These are phyloP conservation scores for Gasterosteus nipponicus DNA, from an alignment of 2,113 vertebrate genomes.

Conservation along the genomic window DNA sequence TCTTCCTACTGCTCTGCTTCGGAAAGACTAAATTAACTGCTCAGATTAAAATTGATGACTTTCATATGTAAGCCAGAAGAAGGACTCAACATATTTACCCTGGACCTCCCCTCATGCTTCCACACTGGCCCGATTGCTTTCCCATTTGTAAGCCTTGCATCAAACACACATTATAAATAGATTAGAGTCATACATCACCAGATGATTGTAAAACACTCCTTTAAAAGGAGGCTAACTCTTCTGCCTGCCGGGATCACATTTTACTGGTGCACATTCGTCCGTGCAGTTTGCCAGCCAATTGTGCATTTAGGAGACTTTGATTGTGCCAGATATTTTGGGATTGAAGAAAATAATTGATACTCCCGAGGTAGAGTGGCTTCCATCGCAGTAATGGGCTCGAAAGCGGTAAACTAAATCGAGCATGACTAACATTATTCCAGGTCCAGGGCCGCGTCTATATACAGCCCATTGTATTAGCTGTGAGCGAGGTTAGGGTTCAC, in stretches of 20 bases:
- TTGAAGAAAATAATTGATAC: constrained; percentile 44
- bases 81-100: constrained; percentile 54
- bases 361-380: constrained; percentile 61
- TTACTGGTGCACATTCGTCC: background rate
- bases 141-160: constrained; percentile 50
- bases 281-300: constrained; percentile 35
- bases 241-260: constrained; percentile 20
- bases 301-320: constrained; percentile 5
- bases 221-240: constrained; percentile 30
- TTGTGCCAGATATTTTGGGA: constrained; percentile 2
- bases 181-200: constrained; percentile 60
- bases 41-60: constrained; percentile 73
- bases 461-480: constrained; percentile 34
- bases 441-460: constrained; percentile 41
- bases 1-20: constrained; percentile 42
- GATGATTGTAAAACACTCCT: constrained; percentile 31
- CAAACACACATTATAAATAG: constrained; percentile 54
- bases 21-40: constrained; percentile 63
- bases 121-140: constrained; percentile 53
- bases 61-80: constrained; percentile 59
- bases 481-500: constrained; percentile 15
- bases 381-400: constrained; percentile 60
- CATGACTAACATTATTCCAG: constrained; percentile 63
- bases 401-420: constrained; percentile 62
- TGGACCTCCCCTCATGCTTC: constrained; percentile 27